These are phyloP conservation scores for Seriola quinqueradiata DNA, from an alignment of 2,113 vertebrate species.

Conservation along the genomic window DNA sequence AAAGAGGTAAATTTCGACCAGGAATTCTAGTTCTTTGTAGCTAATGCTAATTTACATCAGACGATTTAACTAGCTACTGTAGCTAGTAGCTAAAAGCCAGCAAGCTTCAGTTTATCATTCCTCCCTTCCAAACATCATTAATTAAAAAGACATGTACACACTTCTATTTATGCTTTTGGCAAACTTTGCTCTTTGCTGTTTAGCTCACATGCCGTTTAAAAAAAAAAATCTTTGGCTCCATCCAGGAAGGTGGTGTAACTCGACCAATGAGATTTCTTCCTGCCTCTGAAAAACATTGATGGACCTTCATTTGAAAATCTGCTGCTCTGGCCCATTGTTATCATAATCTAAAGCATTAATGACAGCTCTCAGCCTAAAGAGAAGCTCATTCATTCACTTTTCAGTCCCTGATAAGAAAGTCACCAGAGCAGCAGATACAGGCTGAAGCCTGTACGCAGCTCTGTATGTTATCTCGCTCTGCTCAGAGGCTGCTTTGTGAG, in stretches of 20 bases:
- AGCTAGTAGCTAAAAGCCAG: not conserved
- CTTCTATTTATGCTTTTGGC: no score
- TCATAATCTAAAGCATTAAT: constrained; percentile 6
- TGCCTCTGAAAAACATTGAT: not conserved
- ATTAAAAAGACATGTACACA: not conserved
- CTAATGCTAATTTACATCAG: not conserved
- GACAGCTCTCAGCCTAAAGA: constrained; percentile 39
- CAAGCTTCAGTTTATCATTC: not conserved
- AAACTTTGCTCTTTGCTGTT: not conserved
- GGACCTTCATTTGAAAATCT: not conserved
- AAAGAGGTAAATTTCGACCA: not conserved
- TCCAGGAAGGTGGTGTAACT: not conserved
- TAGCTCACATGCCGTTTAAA: not conserved
- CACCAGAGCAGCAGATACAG: constrained; percentile 36
- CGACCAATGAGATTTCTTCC: not conserved
- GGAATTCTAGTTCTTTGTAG: no score
- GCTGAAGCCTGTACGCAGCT: constrained; percentile 34
- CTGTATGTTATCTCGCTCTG: constrained; percentile 68
- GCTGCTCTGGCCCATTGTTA: not conserved
- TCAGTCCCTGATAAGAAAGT: constrained; percentile 54
- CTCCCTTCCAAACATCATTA: not conserved
- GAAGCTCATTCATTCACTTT: not conserved
- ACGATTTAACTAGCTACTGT: not conserved
- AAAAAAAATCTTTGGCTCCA: not conserved
- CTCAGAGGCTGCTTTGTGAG: constrained; percentile 72